These are phyloP conservation scores for Mythimna lalbum DNA, from an alignment of 2,888 invertebrate genomes.

Conservation along the genomic window DNA sequence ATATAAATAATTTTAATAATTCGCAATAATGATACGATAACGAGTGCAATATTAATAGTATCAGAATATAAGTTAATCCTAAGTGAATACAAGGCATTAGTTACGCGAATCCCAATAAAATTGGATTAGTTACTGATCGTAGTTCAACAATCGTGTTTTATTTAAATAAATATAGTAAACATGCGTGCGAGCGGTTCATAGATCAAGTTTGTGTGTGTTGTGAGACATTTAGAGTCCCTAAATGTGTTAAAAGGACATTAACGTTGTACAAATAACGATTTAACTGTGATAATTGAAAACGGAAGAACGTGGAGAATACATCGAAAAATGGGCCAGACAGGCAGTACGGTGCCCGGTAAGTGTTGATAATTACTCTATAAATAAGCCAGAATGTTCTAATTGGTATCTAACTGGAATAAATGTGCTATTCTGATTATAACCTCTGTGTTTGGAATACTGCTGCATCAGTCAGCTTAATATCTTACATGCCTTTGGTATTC, in stretches of 20 bases:
- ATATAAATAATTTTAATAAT: constrained; percentile 54
- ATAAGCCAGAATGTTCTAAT: constrained; percentile 68
- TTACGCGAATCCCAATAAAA: constrained; percentile 36
- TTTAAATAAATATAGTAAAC: constrained; percentile 74
- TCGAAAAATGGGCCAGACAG: constrained; percentile 83
- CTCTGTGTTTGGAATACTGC: constrained; percentile 38
- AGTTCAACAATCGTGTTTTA: constrained; percentile 55
- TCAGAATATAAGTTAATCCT: constrained; percentile 26
- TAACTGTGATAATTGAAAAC: constrained; percentile 59
- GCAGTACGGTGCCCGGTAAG: constrained; percentile 87
- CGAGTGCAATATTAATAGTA: constrained; percentile 63
- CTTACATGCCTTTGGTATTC: neutral
- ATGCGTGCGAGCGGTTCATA: constrained; percentile 76
- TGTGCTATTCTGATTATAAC: constrained; percentile 65
- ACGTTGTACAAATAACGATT: constrained; percentile 58
- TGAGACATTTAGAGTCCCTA: constrained; percentile 64
- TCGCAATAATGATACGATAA: constrained; percentile 67
- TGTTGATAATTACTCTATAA: constrained; percentile 70
- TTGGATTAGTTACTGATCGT: constrained; percentile 33
- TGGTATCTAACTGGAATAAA: constrained; percentile 73
- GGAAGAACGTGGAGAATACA: constrained; percentile 49
- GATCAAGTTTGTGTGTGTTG: constrained; percentile 76
- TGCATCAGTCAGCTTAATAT: neutral
- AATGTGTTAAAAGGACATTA: constrained; percentile 71
- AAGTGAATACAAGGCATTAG: constrained; percentile 11